Conservation (phyloP, 37 sponge, comb jelly and placozoan species). For the Crambe crambe region DNA sequence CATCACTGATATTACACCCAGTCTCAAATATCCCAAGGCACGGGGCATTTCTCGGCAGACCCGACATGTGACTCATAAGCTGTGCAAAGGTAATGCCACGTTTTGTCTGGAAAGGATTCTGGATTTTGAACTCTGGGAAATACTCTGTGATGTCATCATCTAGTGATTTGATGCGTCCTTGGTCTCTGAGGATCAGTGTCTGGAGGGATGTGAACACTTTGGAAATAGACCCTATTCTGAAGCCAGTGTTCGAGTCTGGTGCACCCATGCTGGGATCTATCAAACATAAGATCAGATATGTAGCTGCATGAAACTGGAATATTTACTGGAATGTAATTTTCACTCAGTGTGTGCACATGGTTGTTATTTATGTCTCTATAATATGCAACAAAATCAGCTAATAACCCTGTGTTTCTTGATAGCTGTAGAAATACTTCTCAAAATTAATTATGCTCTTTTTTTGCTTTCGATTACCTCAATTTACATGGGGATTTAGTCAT, state of each 20-base stretch:
- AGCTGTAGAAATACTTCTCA: too few relatives aligned
- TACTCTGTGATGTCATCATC: slow-evolving; percentile 56
- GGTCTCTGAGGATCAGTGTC: slow-evolving; percentile 65
- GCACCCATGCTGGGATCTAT: slow-evolving; percentile 56
- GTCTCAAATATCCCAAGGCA: slow-evolving; percentile 47
- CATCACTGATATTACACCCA: slow-evolving; percentile 46
- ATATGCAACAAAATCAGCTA: not conserved
- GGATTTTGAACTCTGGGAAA: slow-evolving; percentile 46
- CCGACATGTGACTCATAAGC: slow-evolving; percentile 76
- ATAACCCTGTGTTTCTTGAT: not conserved
- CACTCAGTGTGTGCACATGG: too few relatives aligned
- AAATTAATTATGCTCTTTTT: too few relatives aligned
- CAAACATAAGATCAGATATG: not conserved
- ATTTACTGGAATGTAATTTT: not conserved
- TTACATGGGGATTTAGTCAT: too few relatives aligned
- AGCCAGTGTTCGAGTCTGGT: slow-evolving; percentile 59
- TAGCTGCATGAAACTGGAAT: not conserved
- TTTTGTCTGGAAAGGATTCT: slow-evolving; percentile 65
- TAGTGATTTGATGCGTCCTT: slow-evolving; percentile 31
- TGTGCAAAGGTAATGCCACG: slow-evolving; percentile 71
- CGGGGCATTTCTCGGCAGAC: slow-evolving; percentile 64
- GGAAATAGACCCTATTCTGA: slow-evolving; percentile 73
- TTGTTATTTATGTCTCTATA: too few relatives aligned
- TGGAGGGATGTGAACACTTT: slow-evolving; percentile 71
- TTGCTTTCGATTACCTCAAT: too few relatives aligned